Base-by-base conservation (phyloP, 2,888 invertebrate species). In the Cepaea hortensis region DNA sequence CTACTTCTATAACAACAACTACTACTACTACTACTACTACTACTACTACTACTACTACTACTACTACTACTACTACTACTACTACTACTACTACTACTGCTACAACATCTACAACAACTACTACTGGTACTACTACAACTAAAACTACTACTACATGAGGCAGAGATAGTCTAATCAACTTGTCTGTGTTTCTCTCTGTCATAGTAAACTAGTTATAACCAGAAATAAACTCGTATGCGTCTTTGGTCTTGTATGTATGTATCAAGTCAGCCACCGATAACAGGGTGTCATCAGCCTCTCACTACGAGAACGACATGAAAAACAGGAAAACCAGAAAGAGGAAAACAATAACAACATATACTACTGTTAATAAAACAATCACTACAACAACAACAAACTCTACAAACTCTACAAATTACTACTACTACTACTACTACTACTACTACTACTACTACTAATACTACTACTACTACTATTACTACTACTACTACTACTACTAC, bases 71-170 rank as follows among this genome's bases (percentile, higher is more conserved):
- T 73, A 73, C 73, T 73, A 75, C 76, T 35, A 61, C 76, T 55
- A 61, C 84, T 35, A 75, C 84, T 75, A 75, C 84, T 61, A 75
- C 75, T 75, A 61, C 75, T 23, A 75, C 75, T 75, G 55, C 84
- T 84, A 75, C 84, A 61, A 84, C 62, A 62, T 13, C 65, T 61
- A 46, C 65, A 20, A 65, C 65, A 62, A 48, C 48, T 20, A 84
- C 65, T 75, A 61, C 75, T 55, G 23, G 75, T 61, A 75, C 75
- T 35, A 20, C 73, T 61, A 75, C 84, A 11, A 35, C 46, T 46
- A 70, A 76, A 4, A 46, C 62, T 46, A 65, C 77, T 65, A 75
- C 76, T 84, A 75, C 46, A 4, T 13, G 35, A 35, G n/a, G 18
- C 13, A 35, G 35, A 35, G 35, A 35, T 35, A 35, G 35, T 35